phyloP scores from a whole-genome alignment of 1,140 invertebrate genomes.

The Drosophila chauvacae region DNA sequence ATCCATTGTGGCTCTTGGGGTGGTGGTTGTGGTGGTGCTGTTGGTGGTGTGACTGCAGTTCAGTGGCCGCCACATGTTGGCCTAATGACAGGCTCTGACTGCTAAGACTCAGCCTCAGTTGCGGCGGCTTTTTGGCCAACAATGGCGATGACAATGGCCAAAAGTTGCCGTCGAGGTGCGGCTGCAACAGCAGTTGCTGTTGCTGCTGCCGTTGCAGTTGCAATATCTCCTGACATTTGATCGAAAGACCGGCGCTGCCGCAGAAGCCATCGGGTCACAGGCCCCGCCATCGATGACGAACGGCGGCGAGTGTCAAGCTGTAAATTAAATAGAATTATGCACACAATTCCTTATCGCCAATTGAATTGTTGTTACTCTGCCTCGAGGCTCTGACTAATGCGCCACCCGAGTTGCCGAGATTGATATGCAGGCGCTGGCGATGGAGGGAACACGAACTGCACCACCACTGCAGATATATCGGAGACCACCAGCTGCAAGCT shows the following conservation, averaged over 20 bases:
- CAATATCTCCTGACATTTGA: conserved; percentile 62
- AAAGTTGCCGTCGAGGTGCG: conserved; percentile 34
- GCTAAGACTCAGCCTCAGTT: conserved; percentile 33
- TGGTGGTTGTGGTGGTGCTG: conserved; percentile 9
- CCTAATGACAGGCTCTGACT: conserved; percentile 67
- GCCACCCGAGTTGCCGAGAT: conserved; percentile 76
- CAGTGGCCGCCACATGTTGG: conserved; percentile 56
- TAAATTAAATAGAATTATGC: conserved; percentile 81
- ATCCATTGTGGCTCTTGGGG: conserved; percentile 49
- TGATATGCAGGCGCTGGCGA: conserved; percentile 55
- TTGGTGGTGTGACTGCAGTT: conserved; percentile 17
- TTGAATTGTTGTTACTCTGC: conserved; percentile 72
- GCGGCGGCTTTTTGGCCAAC: conserved; percentile 25
- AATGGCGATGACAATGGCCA: conserved; percentile 59
- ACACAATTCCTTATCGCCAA: conserved; percentile 70
- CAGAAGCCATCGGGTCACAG: conserved; percentile 62
- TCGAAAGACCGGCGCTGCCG: conserved; percentile 72
- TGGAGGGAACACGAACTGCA: conserved; percentile 26
- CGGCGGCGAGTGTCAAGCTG: conserved; percentile 72
- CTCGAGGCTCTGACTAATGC: conserved; percentile 75
- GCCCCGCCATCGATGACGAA: conserved; percentile 37
- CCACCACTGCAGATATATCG: conserved; percentile 22
- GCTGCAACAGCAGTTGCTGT: conserved; percentile 16
- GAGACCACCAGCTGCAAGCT: conserved; percentile 46
- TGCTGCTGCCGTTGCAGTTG: conserved; percentile 14